Evolutionary conservation across 1,140 invertebrate species (phyloP).

Genomic region (Penaeus indicus): DNA sequence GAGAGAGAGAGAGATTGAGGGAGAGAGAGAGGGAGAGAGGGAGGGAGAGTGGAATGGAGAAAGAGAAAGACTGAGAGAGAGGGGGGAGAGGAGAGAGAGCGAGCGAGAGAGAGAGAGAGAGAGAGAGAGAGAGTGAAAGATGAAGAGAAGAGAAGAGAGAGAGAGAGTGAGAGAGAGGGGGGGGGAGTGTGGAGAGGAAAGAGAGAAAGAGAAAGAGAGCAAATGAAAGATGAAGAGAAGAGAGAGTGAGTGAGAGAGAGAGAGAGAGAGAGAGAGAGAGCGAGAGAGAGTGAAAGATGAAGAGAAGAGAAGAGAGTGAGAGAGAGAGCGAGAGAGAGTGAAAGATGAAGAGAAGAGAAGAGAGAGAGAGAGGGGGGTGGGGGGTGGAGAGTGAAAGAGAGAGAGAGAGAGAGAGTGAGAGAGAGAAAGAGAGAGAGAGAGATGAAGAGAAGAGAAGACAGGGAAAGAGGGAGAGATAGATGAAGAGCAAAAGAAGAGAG

Average conservation of each 20-base stretch:
- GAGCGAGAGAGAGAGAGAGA: background rate
- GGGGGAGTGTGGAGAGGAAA: background rate
- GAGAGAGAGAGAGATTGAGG: background rate
- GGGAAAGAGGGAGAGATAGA: too few relatives aligned
- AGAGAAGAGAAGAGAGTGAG: too few relatives aligned
- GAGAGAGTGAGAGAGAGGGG: background rate
- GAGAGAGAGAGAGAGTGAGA: too few relatives aligned
- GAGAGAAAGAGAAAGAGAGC: background rate
- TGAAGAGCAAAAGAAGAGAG: too few relatives aligned
- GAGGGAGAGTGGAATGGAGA: background rate
- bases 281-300: background rate
- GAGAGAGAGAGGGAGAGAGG: background rate
- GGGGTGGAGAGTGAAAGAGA: background rate
- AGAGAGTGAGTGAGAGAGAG: background rate
- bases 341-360: too few relatives aligned
- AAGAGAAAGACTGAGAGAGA: background rate
- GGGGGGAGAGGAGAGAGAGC: background rate
- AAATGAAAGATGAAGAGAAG: too few relatives aligned
- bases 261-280: conserved; percentile 9
- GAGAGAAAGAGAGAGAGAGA: background rate
- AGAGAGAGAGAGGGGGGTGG: too few relatives aligned
- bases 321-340: too few relatives aligned
- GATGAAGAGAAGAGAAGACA: background rate
- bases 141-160: background rate
- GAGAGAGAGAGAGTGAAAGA: background rate